These are phyloP conservation scores for Pseudochromis fuscus DNA, from an alignment of 2,797 vertebrate species.

Conservation along the genomic window DNA sequence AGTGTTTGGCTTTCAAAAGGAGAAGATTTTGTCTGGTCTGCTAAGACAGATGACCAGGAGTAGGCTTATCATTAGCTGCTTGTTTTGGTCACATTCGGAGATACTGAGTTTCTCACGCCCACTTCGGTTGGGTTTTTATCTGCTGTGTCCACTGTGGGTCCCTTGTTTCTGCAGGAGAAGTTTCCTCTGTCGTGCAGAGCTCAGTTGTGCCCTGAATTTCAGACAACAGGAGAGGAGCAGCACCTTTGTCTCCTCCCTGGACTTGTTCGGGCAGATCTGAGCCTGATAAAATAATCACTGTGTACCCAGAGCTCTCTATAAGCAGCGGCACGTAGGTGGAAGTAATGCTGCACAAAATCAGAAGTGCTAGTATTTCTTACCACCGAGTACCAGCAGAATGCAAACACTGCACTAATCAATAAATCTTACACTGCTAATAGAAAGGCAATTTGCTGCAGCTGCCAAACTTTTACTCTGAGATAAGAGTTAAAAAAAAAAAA, in stretches of 20 bases:
- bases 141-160: conserved; percentile 5
- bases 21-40: conserved; percentile 32
- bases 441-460: conserved; percentile 49
- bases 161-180: conserved; percentile 19
- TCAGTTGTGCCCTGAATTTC: conserved; percentile 25
- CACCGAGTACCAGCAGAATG: conserved; percentile 38
- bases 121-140: conserved; percentile 15
- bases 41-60: conserved; percentile 26
- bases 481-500: conserved; percentile 38
- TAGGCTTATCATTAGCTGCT: conserved; percentile 2
- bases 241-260: conserved; percentile 46
- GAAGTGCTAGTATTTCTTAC: conserved; percentile 22
- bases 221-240: conserved; percentile 41
- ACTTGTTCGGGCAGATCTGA: conserved; percentile 63
- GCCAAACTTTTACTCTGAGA: conserved; percentile 44
- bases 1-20: conserved; percentile 19
- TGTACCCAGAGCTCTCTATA: conserved; percentile 43
- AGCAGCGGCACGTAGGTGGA: conserved; percentile 40
- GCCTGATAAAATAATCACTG: conserved; percentile 62
- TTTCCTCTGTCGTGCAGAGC: conserved; percentile 31
- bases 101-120: conserved; percentile 1
- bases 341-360: conserved; percentile 46
- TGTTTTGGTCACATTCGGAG: conserved; percentile 36
- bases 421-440: conserved; percentile 51
- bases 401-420: conserved; percentile 67